phyloP scores from a whole-genome alignment of 2,888 invertebrate genomes.

The Eristalinus aeneus region DNA sequence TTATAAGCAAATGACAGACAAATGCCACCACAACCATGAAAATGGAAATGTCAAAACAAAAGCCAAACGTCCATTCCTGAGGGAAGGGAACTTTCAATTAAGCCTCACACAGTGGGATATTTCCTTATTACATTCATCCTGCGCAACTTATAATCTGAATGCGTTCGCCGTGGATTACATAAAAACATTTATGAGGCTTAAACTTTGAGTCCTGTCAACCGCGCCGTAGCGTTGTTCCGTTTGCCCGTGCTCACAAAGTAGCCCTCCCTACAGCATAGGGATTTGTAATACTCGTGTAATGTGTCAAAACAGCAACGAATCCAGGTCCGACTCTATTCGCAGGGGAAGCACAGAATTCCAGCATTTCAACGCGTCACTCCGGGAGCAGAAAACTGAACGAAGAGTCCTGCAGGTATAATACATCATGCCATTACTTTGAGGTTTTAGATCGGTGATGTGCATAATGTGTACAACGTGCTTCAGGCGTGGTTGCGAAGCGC shows the following conservation, averaged over 20 bases:
- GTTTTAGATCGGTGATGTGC: constrained; percentile 14
- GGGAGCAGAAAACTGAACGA: neutral
- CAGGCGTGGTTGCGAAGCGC: neutral
- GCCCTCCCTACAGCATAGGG: neutral
- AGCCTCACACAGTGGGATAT: constrained; percentile 3
- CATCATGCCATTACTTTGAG: constrained; percentile 41
- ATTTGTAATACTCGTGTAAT: constrained; percentile 29
- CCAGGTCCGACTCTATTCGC: neutral
- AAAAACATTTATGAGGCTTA: neutral
- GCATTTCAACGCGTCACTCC: constrained; percentile 27
- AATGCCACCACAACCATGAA: no score
- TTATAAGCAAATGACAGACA: no score
- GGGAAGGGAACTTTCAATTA: neutral
- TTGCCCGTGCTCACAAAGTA: neutral
- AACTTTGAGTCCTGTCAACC: neutral
- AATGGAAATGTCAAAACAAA: no score
- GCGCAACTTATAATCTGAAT: neutral
- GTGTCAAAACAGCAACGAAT: constrained; percentile 14
- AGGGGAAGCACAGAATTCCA: constrained; percentile 12
- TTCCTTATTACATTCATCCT: neutral
- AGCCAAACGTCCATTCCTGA: no score
- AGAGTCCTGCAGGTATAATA: constrained; percentile 31
- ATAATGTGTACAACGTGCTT: neutral
- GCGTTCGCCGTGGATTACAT: constrained; percentile 3
- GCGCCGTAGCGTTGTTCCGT: neutral